Base-by-base conservation (phyloP, 2,113 vertebrate genomes). In the Oxygymnocypris stewartii region DNA sequence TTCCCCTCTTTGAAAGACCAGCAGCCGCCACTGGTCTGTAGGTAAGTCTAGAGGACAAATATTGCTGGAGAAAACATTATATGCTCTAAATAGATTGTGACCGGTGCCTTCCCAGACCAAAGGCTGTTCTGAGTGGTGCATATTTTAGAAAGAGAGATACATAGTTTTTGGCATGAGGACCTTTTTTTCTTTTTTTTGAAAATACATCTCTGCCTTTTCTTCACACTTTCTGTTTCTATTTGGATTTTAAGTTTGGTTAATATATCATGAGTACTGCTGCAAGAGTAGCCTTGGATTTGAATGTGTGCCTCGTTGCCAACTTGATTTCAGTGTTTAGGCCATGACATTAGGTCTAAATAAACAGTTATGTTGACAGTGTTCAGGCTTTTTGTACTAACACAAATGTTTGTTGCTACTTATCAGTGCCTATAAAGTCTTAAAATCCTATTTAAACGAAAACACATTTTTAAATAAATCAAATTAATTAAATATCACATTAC, bases 41-140 rank as follows among this genome's bases (percentile, higher is more conserved):
- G 57, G 85, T 90, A 86, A 86, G 57, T 81, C 69, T 35, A 40
- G 82, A 86, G 81, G 84, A 86, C 88, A 89, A 85, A 86, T 78
- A 74, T 42, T 84, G 76, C 35, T 65, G 73, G 3, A 83, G 84
- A 79, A 89, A 87, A 82, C 80, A 82, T 71, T 73, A 67, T 76
- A 49, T 23, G 77, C 40, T 77, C 73, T 18, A 23, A 63, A 49
- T 8, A 84, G 23, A 76, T 71, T 88, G 73, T 57, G 85, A 85
- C 57, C 61, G 51, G 47, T 54, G 40, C 31, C 47, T 89, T 89
- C 86, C 76, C 89, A 89, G 59, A 81, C 11, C 7, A 69, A 59
- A 59, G 57, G 20, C 57, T 59, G n/a, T 16, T 42, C 12, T 61
- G 14, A 25, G 57, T 11, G 14, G 61, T 28, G 4, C 12, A 7